Conservation (phyloP, 2,797 vertebrate genomes). For the Anniella stebbinsi region DNA sequence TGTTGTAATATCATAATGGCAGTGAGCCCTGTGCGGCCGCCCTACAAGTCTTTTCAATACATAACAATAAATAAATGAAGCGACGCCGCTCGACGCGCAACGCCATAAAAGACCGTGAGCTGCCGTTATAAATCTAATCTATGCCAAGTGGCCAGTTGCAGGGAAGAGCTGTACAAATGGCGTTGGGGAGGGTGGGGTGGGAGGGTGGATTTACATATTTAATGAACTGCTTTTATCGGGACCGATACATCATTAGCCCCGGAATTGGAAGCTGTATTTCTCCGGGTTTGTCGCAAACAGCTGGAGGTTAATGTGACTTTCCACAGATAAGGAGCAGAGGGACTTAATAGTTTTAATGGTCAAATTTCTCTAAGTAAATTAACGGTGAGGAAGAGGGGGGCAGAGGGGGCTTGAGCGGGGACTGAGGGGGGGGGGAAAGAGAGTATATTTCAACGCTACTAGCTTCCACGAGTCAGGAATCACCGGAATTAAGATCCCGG, state of each 20-base stretch:
- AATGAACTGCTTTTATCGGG: slow-evolving; percentile 43
- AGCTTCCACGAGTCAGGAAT: not conserved
- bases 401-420: accelerated
- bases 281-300: slow-evolving; percentile 12
- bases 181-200: not conserved
- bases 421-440: accelerated
- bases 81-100: not conserved
- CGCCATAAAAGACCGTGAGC: too few relatives aligned
- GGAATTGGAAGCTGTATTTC: not conserved
- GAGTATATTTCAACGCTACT: not conserved
- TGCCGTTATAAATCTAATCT: slow-evolving; percentile 3
- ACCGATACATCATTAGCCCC: slow-evolving; percentile 17
- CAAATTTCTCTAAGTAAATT: slow-evolving; percentile 41
- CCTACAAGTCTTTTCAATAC: too few relatives aligned
- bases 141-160: not conserved
- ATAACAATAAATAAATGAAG: too few relatives aligned
- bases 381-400: not conserved
- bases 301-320: slow-evolving; percentile 50
- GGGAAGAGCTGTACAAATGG: accelerated
- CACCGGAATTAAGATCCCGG: not conserved
- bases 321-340: slow-evolving; percentile 44
- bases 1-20: too few relatives aligned
- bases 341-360: slow-evolving; percentile 48
- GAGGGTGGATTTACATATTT: slow-evolving; percentile 24
- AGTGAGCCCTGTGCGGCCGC: too few relatives aligned